Conservation (phyloP, 2,888 invertebrate genomes). For the Tyria jacobaeae region DNA sequence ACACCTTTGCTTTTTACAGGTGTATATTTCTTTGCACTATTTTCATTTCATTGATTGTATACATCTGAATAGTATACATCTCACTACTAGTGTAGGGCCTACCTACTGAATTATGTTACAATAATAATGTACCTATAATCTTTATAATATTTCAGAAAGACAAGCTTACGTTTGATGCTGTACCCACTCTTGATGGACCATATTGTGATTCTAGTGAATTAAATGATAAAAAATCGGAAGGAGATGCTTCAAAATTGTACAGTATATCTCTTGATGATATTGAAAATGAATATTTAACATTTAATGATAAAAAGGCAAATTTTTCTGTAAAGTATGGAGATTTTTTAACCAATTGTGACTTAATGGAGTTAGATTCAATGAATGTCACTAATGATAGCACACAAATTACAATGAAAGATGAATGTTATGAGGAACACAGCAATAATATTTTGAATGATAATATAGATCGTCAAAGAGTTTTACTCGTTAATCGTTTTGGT, state of each 20-base stretch:
- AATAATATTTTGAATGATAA: conserved; percentile 21
- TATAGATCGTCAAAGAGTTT: conserved; percentile 11
- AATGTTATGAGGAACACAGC: conserved; percentile 1
- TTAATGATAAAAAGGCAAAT: conserved; percentile 69
- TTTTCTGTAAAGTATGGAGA: conserved; percentile 75
- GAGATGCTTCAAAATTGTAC: conserved; percentile 50
- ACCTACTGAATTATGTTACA: no score
- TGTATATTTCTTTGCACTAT: no score
- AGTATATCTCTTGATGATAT: conserved; percentile 71
- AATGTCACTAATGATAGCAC: conserved; percentile 40
- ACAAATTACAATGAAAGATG: conserved; percentile 17
- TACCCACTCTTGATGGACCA: conserved; percentile 84
- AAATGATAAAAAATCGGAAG: conserved; percentile 26
- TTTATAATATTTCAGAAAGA: conserved; percentile 74
- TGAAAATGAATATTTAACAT: conserved; percentile 68
- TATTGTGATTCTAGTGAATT: conserved; percentile 61
- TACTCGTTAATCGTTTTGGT: conserved; percentile 8
- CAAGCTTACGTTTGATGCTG: conserved; percentile 83
- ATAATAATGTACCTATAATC: not conserved
- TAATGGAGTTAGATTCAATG: conserved; percentile 50
- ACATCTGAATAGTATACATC: no score
- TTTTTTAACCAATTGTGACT: conserved; percentile 73
- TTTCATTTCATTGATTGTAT: no score
- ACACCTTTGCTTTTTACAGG: no score
- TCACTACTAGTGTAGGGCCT: no score